phyloP scores from a whole-genome alignment of 2,113 vertebrate species.

The Ginglymostoma cirratum region DNA sequence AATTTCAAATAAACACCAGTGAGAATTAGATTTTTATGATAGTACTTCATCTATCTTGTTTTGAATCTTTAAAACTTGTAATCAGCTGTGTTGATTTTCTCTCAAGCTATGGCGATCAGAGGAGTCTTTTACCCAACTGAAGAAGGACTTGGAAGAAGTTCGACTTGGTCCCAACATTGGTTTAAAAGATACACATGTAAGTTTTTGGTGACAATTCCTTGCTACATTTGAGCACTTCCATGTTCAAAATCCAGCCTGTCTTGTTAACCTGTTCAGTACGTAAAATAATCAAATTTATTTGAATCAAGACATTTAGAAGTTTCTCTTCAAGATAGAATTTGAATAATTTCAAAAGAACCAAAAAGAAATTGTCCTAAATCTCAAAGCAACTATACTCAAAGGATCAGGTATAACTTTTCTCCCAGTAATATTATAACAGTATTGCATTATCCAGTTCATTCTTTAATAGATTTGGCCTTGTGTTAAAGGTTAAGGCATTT shows the following conservation, averaged over 20 bases:
- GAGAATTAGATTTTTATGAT: neutral
- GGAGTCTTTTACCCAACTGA: neutral
- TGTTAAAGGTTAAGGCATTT: neutral
- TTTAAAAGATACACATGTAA: conserved; percentile 3
- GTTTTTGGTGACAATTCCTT: neutral
- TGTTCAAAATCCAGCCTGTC: neutral
- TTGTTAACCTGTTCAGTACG: neutral
- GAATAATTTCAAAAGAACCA: neutral
- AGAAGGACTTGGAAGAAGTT: conserved; percentile 3
- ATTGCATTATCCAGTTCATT: neutral
- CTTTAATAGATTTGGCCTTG: neutral
- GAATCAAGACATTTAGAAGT: neutral
- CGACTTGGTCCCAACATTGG: neutral
- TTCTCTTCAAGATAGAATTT: neutral
- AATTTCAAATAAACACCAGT: neutral
- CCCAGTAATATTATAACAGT: neutral
- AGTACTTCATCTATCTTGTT: neutral
- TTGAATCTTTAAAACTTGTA: neutral
- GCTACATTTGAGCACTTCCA: neutral
- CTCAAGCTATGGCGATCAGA: conserved; percentile 22
- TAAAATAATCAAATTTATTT: neutral
- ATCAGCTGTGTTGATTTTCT: neutral
- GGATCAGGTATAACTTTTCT: neutral
- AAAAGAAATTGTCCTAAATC: neutral
- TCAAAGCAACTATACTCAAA: neutral